Percentiles rank a stretch among this genome's conserved stretches.
These are phyloP conservation scores for Hylia prasina DNA, from an alignment of 2,113 vertebrate species.

Conservation along the genomic window DNA sequence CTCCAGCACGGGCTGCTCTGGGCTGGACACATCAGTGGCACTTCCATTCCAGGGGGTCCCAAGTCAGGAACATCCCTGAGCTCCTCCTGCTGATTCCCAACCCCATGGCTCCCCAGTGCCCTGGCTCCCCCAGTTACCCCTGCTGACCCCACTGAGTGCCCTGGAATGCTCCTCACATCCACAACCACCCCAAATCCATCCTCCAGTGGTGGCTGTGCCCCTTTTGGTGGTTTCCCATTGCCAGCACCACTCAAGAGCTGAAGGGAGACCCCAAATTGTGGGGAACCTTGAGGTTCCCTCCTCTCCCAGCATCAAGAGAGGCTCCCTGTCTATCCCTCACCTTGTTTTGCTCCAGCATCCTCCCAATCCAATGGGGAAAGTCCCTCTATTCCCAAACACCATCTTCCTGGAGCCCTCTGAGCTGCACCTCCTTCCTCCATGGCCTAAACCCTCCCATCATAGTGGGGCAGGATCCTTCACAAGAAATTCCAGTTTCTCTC, in stretches of 20 bases:
- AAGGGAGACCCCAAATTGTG: not conserved
- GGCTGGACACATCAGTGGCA: not conserved
- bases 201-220: not conserved
- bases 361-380: not conserved
- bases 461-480: fast-evolving
- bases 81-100: not conserved
- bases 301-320: not conserved
- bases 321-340: not conserved
- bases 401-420: not conserved
- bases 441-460: not conserved
- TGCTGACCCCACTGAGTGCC: not conserved
- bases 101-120: no score
- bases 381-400: not conserved
- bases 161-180: not conserved
- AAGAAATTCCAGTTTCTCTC: not conserved
- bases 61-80: not conserved
- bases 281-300: not conserved
- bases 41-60: fast-evolving
- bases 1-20: not conserved
- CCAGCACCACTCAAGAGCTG: not conserved
- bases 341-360: not conserved
- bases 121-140: not conserved
- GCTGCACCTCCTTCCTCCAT: not conserved
- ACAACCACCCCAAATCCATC: not conserved
- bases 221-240: not conserved